Evolutionary conservation across 1,140 invertebrate genomes (phyloP), one percentile per base, ranked within the genome.

Genomic region (Gryon sp.): DNA sequence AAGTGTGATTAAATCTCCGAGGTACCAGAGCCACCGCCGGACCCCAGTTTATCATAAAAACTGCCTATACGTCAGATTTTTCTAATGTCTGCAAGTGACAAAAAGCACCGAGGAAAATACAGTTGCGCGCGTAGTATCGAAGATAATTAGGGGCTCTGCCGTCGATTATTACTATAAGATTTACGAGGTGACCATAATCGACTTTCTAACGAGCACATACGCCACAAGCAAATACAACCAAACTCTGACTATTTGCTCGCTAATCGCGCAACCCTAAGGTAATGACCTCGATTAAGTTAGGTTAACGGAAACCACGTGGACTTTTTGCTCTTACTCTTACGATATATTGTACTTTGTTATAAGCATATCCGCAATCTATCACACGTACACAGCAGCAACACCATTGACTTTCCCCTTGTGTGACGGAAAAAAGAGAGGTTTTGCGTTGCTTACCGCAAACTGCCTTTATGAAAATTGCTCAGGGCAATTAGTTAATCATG

Each of bases 171-270:
- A 66, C 60, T 36, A 50, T 53, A 74, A 80, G 79, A 80, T 80
- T 80, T 80, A 80, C 73, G 79, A 76, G 72, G 76, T 78, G 63
- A 62, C 68, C 53, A 68, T 80, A 76, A 81, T 81, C 76, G 73
- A 79, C 63, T 65, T 73, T 73, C 69, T 73, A 63, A 55, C 69
- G 73, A 72, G 76, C 70, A 69, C 69, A 76, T 50, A 59, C 53
- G 46, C 66, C 48, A 18, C n/a, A 41, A 36, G 59, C 53, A 34
- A 62, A 70, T 38, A 69, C 65, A 59, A 70, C 52, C 28, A 45
- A 70, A 70, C 38, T 70, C 74, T 14, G 55, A 60, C 59, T 76
- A 66, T 70, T 77, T 72, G 75, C 60, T 48, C 62, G 62, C 75
- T 77, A 77, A 77, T 78, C 75, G 75, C 68, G 62, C 40, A 68